These are phyloP conservation scores for Heliothis subflexa DNA, from an alignment of 1,140 invertebrate genomes.

Conservation along the genomic window DNA sequence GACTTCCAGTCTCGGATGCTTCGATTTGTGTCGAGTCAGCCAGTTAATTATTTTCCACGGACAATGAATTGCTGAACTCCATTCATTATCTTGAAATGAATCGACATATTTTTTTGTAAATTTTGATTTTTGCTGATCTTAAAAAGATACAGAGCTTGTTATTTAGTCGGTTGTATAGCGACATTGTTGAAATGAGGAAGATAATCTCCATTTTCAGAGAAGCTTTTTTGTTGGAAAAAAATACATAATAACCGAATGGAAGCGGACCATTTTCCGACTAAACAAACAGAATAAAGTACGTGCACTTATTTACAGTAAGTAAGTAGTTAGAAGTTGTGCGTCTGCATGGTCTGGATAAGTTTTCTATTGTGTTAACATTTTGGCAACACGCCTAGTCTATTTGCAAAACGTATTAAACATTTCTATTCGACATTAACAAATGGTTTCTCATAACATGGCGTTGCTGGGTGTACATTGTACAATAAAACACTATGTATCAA, in stretches of 20 bases:
- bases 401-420: constrained; percentile 55
- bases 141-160: constrained; percentile 25
- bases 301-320: constrained; percentile 35
- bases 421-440: constrained; percentile 57
- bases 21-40: constrained; percentile 76
- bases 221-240: neutral
- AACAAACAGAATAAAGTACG: constrained; percentile 17
- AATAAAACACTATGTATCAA: constrained; percentile 50
- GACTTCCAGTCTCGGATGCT: constrained; percentile 56
- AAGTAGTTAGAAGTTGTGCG: constrained; percentile 47
- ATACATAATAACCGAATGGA: constrained; percentile 8
- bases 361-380: constrained; percentile 41
- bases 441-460: constrained; percentile 51
- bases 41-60: constrained; percentile 80
- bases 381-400: constrained; percentile 45
- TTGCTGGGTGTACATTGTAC: constrained; percentile 36
- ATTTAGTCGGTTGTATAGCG: constrained; percentile 21
- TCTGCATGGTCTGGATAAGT: constrained; percentile 32
- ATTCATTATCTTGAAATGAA: constrained; percentile 69
- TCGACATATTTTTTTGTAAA: constrained; percentile 60
- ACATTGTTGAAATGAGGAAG: constrained; percentile 17
- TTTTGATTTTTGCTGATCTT: constrained; percentile 53
- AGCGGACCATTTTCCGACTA: neutral
- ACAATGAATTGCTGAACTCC: constrained; percentile 76
- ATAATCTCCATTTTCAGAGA: constrained; percentile 2